Conservation (phyloP, 2,797 vertebrate genomes). For the Notolepis coatsorum region DNA sequence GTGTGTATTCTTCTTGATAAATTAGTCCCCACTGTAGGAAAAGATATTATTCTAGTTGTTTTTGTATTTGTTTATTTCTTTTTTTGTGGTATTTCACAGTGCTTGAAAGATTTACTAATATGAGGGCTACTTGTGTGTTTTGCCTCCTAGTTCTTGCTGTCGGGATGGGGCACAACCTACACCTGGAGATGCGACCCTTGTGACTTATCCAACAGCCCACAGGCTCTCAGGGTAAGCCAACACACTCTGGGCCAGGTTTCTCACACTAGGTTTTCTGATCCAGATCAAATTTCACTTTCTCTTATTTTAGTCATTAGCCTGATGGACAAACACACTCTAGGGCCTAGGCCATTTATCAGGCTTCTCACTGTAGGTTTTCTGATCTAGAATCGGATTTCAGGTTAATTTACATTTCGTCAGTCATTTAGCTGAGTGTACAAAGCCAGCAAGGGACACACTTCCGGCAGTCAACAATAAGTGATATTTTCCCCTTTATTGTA, state of each 20-base stretch:
- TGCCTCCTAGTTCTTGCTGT: slow-evolving; percentile 89
- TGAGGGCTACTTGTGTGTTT: slow-evolving; percentile 7
- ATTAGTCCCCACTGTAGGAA: not conserved
- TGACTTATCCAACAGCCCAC: slow-evolving; percentile 85
- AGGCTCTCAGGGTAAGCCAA: slow-evolving; percentile 88
- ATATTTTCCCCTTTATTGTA: no score
- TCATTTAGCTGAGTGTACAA: no score
- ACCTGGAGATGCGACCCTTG: slow-evolving; percentile 94
- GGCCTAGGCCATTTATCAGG: no score
- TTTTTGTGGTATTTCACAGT: not conserved
- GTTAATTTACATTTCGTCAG: no score
- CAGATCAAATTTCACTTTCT: no score
- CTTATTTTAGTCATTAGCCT: no score
- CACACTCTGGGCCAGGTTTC: not conserved
- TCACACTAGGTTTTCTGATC: no score
- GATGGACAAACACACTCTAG: no score
- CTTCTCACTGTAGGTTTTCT: no score
- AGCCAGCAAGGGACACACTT: no score
- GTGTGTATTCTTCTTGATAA: not conserved
- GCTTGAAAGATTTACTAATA: not conserved
- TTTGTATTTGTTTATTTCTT: not conserved
- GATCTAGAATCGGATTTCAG: no score
- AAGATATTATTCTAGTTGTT: not conserved
- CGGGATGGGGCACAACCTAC: slow-evolving; percentile 93
- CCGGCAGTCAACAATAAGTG: no score